Conservation (phyloP, 2,888 invertebrate genomes). For the Apantesis nais region DNA sequence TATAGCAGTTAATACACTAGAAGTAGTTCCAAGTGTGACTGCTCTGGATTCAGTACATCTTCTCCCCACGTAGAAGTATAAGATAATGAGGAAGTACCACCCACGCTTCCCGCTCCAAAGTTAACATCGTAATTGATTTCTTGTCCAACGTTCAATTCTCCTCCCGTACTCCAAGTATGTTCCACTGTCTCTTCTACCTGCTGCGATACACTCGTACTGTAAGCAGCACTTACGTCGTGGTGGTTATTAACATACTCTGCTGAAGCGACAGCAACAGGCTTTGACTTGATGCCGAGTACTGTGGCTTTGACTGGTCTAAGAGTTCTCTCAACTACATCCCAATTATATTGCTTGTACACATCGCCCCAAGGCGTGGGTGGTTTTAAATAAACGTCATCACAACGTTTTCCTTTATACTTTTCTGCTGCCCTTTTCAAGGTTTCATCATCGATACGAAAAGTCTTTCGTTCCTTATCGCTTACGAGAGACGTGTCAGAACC, state of each 20-base stretch:
- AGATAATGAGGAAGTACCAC: background rate
- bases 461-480: background rate
- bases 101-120: background rate
- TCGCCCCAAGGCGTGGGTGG: background rate
- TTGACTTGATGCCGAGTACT: background rate
- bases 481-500: background rate
- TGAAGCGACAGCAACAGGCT: background rate
- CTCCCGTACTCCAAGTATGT: background rate
- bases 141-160: background rate
- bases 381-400: background rate
- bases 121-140: background rate
- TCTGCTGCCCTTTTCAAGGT: background rate
- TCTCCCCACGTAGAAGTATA: background rate
- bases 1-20: background rate
- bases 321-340: background rate
- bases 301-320: background rate
- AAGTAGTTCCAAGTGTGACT: background rate
- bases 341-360: background rate
- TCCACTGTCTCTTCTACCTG: background rate
- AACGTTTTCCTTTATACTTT: background rate
- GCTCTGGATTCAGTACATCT: background rate
- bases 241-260: constrained; percentile 1
- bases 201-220: background rate
- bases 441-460: background rate
- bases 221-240: background rate